Conservation (phyloP, 2,888 invertebrate species). For the Falcaria lacertinaria region DNA sequence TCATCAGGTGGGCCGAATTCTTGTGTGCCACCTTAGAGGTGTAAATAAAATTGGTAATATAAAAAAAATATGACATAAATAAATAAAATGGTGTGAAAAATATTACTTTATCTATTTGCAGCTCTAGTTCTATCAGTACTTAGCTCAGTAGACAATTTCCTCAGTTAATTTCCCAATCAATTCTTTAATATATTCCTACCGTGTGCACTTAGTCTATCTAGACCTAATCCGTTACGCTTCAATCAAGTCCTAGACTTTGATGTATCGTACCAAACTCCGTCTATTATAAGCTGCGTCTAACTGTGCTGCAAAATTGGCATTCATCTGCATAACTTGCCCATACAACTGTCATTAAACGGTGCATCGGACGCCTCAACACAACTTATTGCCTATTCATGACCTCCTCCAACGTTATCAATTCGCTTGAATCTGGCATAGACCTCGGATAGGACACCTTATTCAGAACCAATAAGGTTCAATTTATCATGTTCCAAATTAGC, state of each 20-base stretch:
- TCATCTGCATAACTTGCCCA: slow-evolving; percentile 58
- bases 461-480: not conserved
- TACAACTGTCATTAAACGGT: slow-evolving; percentile 60
- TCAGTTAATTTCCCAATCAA: not conserved
- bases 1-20: too few species aligned
- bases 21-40: too few species aligned
- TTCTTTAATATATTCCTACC: not conserved
- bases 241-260: not conserved
- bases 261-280: not conserved
- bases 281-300: slow-evolving; percentile 9
- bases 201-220: slow-evolving; percentile 3
- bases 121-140: too few species aligned
- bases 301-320: slow-evolving; percentile 50
- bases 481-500: not conserved
- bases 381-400: slow-evolving; percentile 61
- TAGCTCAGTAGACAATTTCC: too few species aligned
- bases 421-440: too few species aligned
- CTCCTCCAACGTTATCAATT: slow-evolving; percentile 5
- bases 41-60: too few species aligned
- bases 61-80: too few species aligned
- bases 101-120: too few species aligned
- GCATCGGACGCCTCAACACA: slow-evolving; percentile 56
- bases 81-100: too few species aligned
- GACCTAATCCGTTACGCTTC: slow-evolving; percentile 8
- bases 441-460: not conserved